Conservation (phyloP, 2,797 vertebrate species). For the Paramormyrops hopkinsi region DNA sequence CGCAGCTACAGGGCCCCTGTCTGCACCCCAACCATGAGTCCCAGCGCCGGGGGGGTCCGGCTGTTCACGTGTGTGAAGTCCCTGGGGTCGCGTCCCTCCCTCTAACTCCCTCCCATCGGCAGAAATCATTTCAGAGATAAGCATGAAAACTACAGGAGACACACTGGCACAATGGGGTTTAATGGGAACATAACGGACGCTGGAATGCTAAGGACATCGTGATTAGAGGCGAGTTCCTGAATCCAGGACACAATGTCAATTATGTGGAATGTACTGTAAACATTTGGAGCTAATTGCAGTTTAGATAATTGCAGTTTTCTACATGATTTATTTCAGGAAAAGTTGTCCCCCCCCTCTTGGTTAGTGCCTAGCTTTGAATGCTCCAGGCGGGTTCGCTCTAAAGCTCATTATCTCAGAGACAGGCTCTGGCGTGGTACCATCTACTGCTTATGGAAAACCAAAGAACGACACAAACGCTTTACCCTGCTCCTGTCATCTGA, state of each 20-base stretch:
- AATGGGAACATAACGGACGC: not conserved
- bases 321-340: slow-evolving; percentile 4
- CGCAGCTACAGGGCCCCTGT: not conserved
- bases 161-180: not conserved
- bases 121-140: not conserved
- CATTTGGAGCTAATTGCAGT: slow-evolving; percentile 6
- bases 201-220: not conserved
- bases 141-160: not conserved
- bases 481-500: not conserved
- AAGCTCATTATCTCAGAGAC: not conserved
- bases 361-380: not conserved
- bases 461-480: not conserved
- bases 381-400: not conserved
- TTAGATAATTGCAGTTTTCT: slow-evolving; percentile 8
- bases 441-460: not conserved
- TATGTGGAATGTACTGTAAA: slow-evolving; percentile 1
- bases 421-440: not conserved
- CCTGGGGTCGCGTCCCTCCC: not conserved
- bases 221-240: not conserved
- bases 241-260: not conserved
- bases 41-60: not conserved
- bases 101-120: not conserved
- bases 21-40: not conserved
- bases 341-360: not conserved
- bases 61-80: not conserved